phyloP scores from a whole-genome alignment of 1,140 invertebrate genomes.

The Solen grandis region DNA sequence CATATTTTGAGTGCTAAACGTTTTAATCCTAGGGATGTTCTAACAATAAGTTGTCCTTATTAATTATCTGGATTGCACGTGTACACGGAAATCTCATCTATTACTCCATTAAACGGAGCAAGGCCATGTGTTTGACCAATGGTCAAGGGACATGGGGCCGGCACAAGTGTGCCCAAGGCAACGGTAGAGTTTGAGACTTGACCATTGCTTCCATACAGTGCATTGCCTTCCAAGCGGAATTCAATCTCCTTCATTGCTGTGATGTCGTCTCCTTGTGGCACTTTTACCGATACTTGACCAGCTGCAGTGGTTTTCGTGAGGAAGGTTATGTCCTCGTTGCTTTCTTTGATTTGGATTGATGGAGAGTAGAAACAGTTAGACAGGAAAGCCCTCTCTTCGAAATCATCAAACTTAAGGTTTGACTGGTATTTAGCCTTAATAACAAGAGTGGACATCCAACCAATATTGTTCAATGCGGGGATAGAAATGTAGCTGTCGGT shows the following conservation, averaged over 20 bases:
- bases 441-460: conserved; percentile 56
- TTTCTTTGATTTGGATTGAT: neutral
- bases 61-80: conserved; percentile 32
- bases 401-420: too few species aligned
- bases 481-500: conserved; percentile 56
- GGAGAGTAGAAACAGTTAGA: neutral
- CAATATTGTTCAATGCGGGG: conserved; percentile 63
- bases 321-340: neutral
- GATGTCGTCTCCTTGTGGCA: neutral
- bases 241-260: neutral
- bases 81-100: conserved; percentile 38
- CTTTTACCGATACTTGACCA: neutral
- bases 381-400: neutral
- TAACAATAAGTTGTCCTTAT: too few species aligned
- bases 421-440: conserved; percentile 60
- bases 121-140: neutral
- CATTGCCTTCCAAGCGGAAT: conserved; percentile 12
- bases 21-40: too few species aligned
- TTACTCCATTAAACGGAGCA: conserved; percentile 12
- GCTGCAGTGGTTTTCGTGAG: neutral
- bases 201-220: conserved; percentile 1
- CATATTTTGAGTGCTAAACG: too few species aligned
- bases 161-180: neutral
- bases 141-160: conserved; percentile 17
- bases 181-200: neutral